A percentile compares a stretch with the other conserved stretches of the same genome.
These are phyloP conservation scores for Porites evermanni DNA, from an alignment of 92 coral and sea anemone genomes.

Conservation along the genomic window DNA sequence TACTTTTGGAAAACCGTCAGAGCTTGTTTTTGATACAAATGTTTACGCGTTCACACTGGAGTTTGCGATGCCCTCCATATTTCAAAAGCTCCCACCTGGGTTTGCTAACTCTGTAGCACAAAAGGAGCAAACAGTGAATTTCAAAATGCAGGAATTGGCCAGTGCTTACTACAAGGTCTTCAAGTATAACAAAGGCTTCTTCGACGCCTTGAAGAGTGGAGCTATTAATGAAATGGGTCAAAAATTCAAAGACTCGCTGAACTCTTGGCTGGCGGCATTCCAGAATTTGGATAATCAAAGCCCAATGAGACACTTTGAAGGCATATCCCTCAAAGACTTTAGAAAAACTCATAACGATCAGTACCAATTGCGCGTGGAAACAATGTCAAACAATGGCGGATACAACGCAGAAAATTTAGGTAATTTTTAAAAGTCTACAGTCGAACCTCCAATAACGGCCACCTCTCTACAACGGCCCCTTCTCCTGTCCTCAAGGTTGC, in stretches of 20 bases:
- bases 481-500: too few species aligned
- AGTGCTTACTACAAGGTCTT: conserved; percentile 71
- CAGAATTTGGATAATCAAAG: conserved; percentile 4
- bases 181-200: conserved; percentile 63
- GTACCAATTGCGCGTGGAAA: conserved; percentile 37
- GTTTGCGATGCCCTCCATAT: conserved; percentile 71
- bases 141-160: conserved; percentile 70
- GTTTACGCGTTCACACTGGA: conserved; percentile 85
- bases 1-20: conserved; percentile 63
- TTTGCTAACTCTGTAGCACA: conserved; percentile 32
- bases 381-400: conserved; percentile 45
- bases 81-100: conserved; percentile 44
- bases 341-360: conserved; percentile 41
- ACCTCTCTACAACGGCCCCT: too few species aligned
- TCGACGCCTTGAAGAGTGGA: conserved; percentile 2
- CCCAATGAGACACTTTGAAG: neutral
- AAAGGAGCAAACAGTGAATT: conserved; percentile 24
- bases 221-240: conserved; percentile 7
- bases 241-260: conserved; percentile 5
- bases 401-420: conserved; percentile 34
- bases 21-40: conserved; percentile 79
- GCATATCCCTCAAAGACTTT: neutral
- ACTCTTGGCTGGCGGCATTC: conserved; percentile 26
- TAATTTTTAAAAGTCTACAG: neutral
- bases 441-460: too few species aligned